Conservation (phyloP, 2,888 invertebrate genomes). For the Zootermopsis nevadensis region DNA sequence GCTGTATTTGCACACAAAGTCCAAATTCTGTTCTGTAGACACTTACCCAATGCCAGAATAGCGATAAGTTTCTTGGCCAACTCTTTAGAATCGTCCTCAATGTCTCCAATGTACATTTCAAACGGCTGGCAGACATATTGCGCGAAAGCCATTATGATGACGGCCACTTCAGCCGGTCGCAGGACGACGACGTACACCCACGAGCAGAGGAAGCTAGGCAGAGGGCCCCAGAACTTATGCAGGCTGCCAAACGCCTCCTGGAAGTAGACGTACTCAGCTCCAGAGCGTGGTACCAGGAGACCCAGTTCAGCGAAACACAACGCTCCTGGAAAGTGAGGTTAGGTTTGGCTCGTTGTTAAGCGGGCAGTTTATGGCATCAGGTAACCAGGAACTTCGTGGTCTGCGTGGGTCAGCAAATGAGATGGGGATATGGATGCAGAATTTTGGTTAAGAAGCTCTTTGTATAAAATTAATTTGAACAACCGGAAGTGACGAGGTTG, state of each 20-base stretch:
- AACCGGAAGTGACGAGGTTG: too few relatives aligned
- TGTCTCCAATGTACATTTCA: constrained; percentile 59
- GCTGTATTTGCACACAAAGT: too few relatives aligned
- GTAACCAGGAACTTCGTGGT: too few relatives aligned
- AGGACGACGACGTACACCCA: constrained; percentile 82
- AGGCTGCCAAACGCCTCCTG: constrained; percentile 76
- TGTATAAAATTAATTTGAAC: too few relatives aligned
- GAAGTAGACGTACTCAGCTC: constrained; percentile 85
- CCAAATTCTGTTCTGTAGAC: not conserved
- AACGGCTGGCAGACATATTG: constrained; percentile 79
- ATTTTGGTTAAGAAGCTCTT: too few relatives aligned
- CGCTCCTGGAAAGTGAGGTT: constrained; percentile 71
- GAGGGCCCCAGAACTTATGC: constrained; percentile 76
- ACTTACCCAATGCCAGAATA: constrained; percentile 72
- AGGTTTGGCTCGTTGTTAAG: too few relatives aligned
- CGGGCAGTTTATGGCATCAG: too few relatives aligned
- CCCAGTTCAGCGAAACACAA: constrained; percentile 85
- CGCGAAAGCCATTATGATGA: constrained; percentile 80
- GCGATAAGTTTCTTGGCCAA: constrained; percentile 72
- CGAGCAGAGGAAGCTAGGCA: constrained; percentile 80
- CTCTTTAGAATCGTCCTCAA: constrained; percentile 62
- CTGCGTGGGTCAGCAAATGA: too few relatives aligned
- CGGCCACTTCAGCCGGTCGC: constrained; percentile 82
- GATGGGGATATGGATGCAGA: too few relatives aligned
- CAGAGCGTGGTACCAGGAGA: constrained; percentile 80